Base-by-base conservation (phyloP, 2,888 invertebrate genomes). In the Aromia moschata region DNA sequence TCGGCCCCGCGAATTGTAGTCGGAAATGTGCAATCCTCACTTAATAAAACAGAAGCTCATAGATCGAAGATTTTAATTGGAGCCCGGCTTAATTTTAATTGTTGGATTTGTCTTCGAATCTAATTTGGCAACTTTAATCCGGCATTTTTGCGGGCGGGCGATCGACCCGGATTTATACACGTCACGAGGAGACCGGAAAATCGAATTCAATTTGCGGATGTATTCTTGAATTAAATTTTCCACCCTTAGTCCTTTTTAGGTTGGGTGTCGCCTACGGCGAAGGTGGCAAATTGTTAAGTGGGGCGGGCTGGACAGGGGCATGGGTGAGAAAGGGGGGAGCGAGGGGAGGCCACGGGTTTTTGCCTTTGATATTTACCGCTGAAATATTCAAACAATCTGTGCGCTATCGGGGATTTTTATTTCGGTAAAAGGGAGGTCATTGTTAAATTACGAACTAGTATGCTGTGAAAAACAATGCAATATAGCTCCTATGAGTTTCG, bases 171-270 rank as follows among this genome's bases (percentile, higher is more conserved):
- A 45, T 45, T 45, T 31, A 31, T 45, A 45, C n/a, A 9, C 31
- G 52, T 52, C 52, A 31, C 31, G 12, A 33, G 20, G 18, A 41
- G 40, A 17, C 25, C 4, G 52, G 31, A 31, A 38, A 12, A 41
- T 20, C 31, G 41, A 31, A 52, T 52, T 41, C 18, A 52, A 52
- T 52, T 52, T 41, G 37, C 20, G 31, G 17, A 16, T 20, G 52
- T 52, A 41, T 1, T 30, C 41, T 31, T 30, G 41, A 52, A 33
- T 52, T 52, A 52, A 41, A 17, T 33, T 46, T 46, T 33, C 33
- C 33, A 33, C 11, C 33, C 33, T 33, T 10, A 11, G 33, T 11
- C 33, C 20, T 11, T 25, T 25, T 20, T 16, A 18, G 20, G 20
- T 40, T n/a, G 18, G 9, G 16, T 17, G 40, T 17, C 17, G 17